Evolutionary conservation across 2,797 vertebrate species (phyloP).

Genomic region (Danio tinwini): DNA sequence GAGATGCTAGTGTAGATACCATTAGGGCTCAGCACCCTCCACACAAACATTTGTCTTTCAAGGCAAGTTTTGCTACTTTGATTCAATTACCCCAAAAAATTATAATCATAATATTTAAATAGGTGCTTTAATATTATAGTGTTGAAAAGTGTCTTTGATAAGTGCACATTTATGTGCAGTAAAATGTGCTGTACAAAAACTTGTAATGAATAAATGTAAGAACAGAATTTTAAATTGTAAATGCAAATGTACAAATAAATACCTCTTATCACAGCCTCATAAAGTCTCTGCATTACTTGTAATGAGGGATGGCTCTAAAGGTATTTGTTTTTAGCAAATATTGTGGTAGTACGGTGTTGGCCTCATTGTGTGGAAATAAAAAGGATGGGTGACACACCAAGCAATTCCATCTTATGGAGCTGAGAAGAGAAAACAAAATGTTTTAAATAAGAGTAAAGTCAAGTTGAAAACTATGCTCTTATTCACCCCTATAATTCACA

Average conservation of each 20-base stretch:
- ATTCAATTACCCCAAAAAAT: too few relatives aligned
- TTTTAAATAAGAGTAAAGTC: neutral
- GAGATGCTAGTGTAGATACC: too few relatives aligned
- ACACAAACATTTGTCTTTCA: too few relatives aligned
- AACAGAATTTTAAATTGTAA: neutral
- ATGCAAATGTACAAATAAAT: neutral
- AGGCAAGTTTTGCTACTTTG: too few relatives aligned
- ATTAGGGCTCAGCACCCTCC: too few relatives aligned
- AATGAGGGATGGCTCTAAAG: neutral
- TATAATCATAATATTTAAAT: too few relatives aligned
- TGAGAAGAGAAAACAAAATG: constrained; percentile 7
- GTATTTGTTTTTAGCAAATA: neutral
- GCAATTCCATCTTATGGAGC: neutral
- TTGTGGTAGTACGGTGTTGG: neutral
- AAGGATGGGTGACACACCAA: neutral
- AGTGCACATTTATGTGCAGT: too few relatives aligned
- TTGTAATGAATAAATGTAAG: neutral
- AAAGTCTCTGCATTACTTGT: neutral
- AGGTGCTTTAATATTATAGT: too few relatives aligned
- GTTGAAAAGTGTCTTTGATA: too few relatives aligned
- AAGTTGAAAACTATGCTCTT: neutral
- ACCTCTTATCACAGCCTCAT: constrained; percentile 10
- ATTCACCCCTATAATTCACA: neutral
- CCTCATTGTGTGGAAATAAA: neutral
- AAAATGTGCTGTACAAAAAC: too few relatives aligned